Base-by-base conservation (phyloP, 2,888 invertebrate genomes). In the Drosophila paramelanica region DNA sequence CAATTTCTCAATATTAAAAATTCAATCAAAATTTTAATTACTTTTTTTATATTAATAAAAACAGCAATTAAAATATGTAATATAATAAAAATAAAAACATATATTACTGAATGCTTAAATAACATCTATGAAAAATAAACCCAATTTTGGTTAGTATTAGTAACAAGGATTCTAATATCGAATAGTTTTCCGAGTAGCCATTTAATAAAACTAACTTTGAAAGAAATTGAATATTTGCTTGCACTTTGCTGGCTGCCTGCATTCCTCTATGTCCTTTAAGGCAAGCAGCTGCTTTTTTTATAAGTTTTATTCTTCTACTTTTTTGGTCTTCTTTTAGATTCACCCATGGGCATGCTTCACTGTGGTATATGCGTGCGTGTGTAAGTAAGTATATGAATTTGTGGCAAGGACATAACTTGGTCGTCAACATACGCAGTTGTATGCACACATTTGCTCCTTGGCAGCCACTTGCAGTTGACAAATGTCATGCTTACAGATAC, bases 401-500 rank as follows among this genome's bases (percentile, higher is more conserved):
- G 79, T 68, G 75, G 76, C 73, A 79, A 88, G 82, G 83, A 88
- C 83, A 82, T 86, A 83, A 79, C 83, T 86, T 67, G 79, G 69
- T 73, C 73, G 82, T 85, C 88, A 79, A 86, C 86, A 88, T 76
- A 65, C 57, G 64, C 61, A 69, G 55, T 64, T 53, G 50, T 43
- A 72, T 66, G 52, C 68, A 75, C 68, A 75, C 75, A 81, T 75
- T 71, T 65, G 72, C 76, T 67, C 57, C 67, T 65, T 81, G 62
- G 59, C 74, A 85, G 77, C 79, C 88, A 86, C 86, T 83, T 82
- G 69, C 80, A 76, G 83, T 69, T 79, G 83, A 69, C 69, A 82
- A 83, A 88, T 83, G 88, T 83, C 88, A 85, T 85, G 79, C 82
- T 79, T 66, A 67, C 41, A 61, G 50, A 81, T 69, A 72, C 79